A percentile compares a stretch with the other conserved stretches of the same genome.
Evolutionary conservation across 1,140 invertebrate species (phyloP).

Genomic region (Bombus sylvicola): DNA sequence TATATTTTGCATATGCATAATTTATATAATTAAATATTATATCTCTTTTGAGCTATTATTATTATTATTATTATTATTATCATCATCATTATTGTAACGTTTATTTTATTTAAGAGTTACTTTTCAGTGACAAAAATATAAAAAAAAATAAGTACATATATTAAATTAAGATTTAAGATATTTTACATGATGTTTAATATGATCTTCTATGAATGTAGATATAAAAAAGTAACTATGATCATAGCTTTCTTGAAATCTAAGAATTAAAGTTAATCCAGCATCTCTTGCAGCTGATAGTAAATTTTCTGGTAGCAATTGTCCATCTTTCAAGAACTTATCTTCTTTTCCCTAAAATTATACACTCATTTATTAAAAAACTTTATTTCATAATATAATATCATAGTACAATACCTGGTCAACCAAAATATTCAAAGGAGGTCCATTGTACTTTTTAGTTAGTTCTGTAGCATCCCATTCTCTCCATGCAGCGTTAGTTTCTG

Average conservation of each 20-base stretch:
- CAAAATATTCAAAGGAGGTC: constrained; percentile 92
- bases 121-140: constrained; percentile 15
- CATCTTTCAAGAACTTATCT: constrained; percentile 91
- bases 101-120: background rate
- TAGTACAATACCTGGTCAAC: constrained; percentile 91
- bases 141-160: background rate
- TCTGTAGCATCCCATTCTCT: constrained; percentile 94
- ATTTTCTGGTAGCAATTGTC: constrained; percentile 94
- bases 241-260: constrained; percentile 93
- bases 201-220: constrained; percentile 95
- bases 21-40: background rate
- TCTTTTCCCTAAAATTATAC: constrained; percentile 87
- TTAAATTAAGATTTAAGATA: constrained; percentile 83
- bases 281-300: constrained; percentile 89
- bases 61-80: background rate
- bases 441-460: constrained; percentile 92
- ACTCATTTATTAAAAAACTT: constrained; percentile 23
- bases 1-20: background rate
- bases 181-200: constrained; percentile 94
- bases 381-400: background rate
- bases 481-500: constrained; percentile 87
- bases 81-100: constrained; percentile 10
- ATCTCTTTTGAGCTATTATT: background rate
- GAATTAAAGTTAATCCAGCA: constrained; percentile 87
- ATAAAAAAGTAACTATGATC: constrained; percentile 99